These are phyloP conservation scores for Dolomedes plantarius DNA, from an alignment of 2,888 invertebrate species.

Conservation along the genomic window DNA sequence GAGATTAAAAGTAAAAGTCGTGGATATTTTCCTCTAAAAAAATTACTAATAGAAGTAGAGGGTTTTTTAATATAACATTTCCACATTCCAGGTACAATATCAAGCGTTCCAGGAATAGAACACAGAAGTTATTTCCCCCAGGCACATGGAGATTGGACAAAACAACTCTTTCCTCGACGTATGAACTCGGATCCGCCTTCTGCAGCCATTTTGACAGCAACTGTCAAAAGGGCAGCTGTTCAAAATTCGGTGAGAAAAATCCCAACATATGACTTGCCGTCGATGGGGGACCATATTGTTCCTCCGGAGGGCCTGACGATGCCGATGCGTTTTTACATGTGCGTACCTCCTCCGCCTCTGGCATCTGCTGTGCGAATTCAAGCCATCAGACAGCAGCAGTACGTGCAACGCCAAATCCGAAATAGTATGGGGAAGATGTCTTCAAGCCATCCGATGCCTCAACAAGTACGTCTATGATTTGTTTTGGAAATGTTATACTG, in stretches of 20 bases:
- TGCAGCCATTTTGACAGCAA: background rate
- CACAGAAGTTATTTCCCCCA: constrained; percentile 22
- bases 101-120: too few relatives aligned
- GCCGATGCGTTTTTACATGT: background rate
- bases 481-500: too few relatives aligned
- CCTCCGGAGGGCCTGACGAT: background rate
- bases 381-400: background rate
- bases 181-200: background rate
- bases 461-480: too few relatives aligned
- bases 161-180: constrained; percentile 8
- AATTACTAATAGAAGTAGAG: too few relatives aligned
- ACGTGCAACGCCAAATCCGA: background rate
- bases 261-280: background rate
- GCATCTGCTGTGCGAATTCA: background rate
- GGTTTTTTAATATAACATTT: too few relatives aligned
- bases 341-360: background rate
- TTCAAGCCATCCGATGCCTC: too few relatives aligned
- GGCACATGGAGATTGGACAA: constrained; percentile 40
- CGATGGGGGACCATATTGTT: background rate
- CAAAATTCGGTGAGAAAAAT: background rate
- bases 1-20: too few relatives aligned
- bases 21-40: too few relatives aligned
- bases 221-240: too few relatives aligned
- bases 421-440: background rate
- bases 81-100: background rate